These are phyloP conservation scores for Indicator maculatus DNA, from an alignment of 2,113 vertebrate species.

Conservation along the genomic window DNA sequence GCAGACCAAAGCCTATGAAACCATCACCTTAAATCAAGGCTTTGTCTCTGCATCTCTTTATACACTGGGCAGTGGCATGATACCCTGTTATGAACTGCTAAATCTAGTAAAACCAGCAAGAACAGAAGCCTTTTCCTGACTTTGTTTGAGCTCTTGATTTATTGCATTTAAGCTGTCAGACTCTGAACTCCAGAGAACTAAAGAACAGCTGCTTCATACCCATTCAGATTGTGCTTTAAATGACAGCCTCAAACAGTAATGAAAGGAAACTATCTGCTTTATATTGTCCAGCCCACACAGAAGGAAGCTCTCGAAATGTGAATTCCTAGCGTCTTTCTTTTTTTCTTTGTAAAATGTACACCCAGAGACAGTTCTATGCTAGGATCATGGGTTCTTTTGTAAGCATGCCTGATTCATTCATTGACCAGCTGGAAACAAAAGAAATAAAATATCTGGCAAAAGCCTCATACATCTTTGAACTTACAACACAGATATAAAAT, in stretches of 20 bases:
- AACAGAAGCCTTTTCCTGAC: constrained; percentile 26
- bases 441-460: not conserved
- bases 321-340: not conserved
- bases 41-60: constrained; percentile 53
- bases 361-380: not conserved
- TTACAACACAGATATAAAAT: not conserved
- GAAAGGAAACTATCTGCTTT: constrained; percentile 18
- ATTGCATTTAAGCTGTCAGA: constrained; percentile 1
- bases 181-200: not conserved
- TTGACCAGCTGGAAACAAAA: not conserved
- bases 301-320: constrained; percentile 9
- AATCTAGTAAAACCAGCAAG: not conserved
- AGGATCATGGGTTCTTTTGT: not conserved
- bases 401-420: not conserved
- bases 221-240: constrained; percentile 25
- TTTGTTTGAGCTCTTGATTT: constrained; percentile 18
- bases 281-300: constrained; percentile 25
- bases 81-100: constrained; percentile 5
- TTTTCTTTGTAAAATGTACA: not conserved
- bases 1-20: not conserved
- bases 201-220: constrained; percentile 6
- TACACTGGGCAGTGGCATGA: not conserved
- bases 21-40: constrained; percentile 20
- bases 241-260: not conserved
- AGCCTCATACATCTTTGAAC: not conserved